A percentile compares a stretch with the other conserved stretches of the same genome.
Evolutionary conservation across 1,140 invertebrate species (phyloP).

Genomic region (Dolichoris vasculosae): DNA sequence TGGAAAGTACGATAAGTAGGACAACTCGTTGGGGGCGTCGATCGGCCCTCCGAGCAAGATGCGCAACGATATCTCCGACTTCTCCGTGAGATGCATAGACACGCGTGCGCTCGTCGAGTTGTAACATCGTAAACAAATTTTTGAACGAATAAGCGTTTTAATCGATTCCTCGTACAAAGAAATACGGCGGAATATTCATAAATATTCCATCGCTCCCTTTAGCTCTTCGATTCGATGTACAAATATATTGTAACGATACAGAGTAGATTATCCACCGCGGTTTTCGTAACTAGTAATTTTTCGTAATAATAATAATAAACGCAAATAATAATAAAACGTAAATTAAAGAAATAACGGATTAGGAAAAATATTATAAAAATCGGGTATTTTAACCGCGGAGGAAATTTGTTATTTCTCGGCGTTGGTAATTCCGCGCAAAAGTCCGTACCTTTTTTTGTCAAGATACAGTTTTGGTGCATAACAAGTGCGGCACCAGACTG

Average conservation of each 20-base stretch:
- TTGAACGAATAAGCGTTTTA: too few species aligned
- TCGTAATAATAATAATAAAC: too few species aligned
- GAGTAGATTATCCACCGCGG: neutral
- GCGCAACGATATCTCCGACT: neutral
- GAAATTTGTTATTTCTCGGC: neutral
- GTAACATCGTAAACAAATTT: neutral
- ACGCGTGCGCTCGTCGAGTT: neutral
- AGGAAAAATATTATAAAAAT: neutral
- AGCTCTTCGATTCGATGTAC: neutral
- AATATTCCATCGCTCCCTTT: neutral
- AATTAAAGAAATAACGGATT: neutral
- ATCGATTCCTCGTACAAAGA: too few species aligned
- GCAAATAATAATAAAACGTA: neutral
- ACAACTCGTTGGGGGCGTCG: neutral
- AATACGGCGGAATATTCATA: too few species aligned
- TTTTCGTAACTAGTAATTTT: too few species aligned
- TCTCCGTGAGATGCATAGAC: neutral
- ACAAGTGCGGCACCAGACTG: conserved; percentile 3
- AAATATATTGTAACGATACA: neutral
- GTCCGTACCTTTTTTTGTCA: neutral
- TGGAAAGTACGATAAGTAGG: neutral
- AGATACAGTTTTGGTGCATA: neutral
- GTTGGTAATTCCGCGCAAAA: neutral
- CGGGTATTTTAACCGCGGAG: neutral
- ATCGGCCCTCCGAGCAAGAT: neutral